phyloP scores from a whole-genome alignment of 1,140 invertebrate genomes.

The Aradophagus sp. region DNA sequence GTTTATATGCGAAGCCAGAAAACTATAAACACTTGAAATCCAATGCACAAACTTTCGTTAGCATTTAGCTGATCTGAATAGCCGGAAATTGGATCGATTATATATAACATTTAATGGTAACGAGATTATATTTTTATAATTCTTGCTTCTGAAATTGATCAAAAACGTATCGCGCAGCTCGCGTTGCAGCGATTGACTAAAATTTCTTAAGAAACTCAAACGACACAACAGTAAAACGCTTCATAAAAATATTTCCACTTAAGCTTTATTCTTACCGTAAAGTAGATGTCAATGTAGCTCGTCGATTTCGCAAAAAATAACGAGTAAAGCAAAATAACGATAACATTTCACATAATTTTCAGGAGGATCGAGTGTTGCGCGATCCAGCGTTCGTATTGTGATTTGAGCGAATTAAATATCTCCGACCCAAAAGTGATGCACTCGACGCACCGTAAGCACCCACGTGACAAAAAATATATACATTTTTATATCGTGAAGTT shows the following conservation, averaged over 20 bases:
- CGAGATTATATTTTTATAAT: constrained; percentile 28
- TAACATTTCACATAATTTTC: constrained; percentile 24
- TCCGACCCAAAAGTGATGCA: too few species aligned
- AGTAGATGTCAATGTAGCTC: constrained; percentile 13
- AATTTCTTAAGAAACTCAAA: constrained; percentile 33
- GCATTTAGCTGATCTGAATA: constrained; percentile 3
- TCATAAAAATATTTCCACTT: constrained; percentile 40
- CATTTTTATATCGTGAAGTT: too few species aligned
- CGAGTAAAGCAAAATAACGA: too few species aligned
- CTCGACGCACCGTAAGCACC: constrained; percentile 50
- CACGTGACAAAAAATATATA: constrained; percentile 54
- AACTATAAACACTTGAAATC: constrained; percentile 28
- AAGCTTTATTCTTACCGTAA: constrained; percentile 3
- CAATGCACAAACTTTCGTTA: constrained; percentile 1
- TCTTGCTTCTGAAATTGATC: constrained; percentile 6
- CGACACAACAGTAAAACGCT: constrained; percentile 24
- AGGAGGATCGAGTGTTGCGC: constrained; percentile 46
- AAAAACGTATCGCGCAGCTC: constrained; percentile 21
- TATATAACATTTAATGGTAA: constrained; percentile 27
- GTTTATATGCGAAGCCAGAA: constrained; percentile 27
- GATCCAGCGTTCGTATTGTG: constrained; percentile 22
- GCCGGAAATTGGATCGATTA: constrained; percentile 17
- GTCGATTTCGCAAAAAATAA: too few species aligned
- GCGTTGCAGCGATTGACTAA: constrained; percentile 25
- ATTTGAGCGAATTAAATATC: constrained; percentile 19